A percentile compares a stretch with the other conserved stretches of the same genome.
Conservation (phyloP, 2,888 invertebrate genomes). For the Ichneumoninae sp. region DNA sequence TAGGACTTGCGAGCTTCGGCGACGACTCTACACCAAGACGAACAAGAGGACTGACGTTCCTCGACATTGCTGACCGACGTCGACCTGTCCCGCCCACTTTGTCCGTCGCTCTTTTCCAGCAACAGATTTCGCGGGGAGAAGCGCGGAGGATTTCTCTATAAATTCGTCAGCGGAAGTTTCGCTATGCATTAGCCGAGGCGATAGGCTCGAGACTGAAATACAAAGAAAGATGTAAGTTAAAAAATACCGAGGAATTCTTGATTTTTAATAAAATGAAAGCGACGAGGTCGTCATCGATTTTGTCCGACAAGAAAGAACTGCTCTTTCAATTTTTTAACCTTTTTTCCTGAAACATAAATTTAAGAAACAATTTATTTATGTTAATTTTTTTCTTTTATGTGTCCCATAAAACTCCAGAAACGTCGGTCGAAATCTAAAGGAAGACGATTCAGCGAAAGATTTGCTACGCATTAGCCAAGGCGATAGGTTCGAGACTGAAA, state of each 20-base stretch:
- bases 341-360: background rate
- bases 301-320: background rate
- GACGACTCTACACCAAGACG: constrained; percentile 26
- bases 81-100: constrained; percentile 49
- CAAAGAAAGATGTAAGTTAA: background rate
- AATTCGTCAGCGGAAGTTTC: constrained; percentile 35
- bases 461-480: background rate
- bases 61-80: constrained; percentile 52
- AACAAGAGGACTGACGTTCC: constrained; percentile 21
- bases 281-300: background rate
- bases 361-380: background rate
- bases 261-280: background rate
- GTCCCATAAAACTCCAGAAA: background rate
- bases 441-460: constrained; percentile 8
- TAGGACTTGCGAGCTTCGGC: background rate
- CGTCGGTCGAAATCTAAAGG: constrained; percentile 10
- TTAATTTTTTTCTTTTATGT: background rate
- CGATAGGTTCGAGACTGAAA: background rate
- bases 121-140: background rate
- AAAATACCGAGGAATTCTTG: background rate
- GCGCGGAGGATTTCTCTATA: constrained; percentile 2
- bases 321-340: background rate
- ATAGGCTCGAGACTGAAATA: background rate
- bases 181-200: constrained; percentile 1
- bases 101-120: constrained; percentile 6